Percentiles rank a stretch among this genome's conserved stretches.
Evolutionary conservation across 30 jellyfish, hydroid and myxozoan genomes (phyloP).

Genomic region (Turritopsis dohrnii): DNA sequence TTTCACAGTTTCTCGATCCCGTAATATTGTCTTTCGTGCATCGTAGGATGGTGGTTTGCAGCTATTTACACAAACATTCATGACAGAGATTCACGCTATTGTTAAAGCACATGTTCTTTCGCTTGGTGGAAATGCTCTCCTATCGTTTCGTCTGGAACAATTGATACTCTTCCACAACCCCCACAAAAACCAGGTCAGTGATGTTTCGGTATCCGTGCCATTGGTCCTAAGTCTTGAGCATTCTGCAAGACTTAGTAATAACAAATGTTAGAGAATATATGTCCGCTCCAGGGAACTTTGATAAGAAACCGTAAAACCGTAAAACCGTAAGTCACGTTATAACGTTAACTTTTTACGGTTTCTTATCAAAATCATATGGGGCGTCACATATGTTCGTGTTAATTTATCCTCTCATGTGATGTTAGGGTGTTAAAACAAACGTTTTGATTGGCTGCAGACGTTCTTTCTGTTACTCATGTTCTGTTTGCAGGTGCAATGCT

Average conservation of each 20-base stretch:
- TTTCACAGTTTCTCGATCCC: neutral
- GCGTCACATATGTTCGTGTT: too few species aligned
- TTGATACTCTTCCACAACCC: slow-evolving; percentile 67
- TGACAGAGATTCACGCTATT: slow-evolving; percentile 71
- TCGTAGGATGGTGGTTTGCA: slow-evolving; percentile 85
- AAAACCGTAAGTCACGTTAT: too few species aligned
- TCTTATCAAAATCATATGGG: too few species aligned
- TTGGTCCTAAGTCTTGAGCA: too few species aligned
- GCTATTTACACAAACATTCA: slow-evolving; percentile 74
- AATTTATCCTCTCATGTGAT: too few species aligned
- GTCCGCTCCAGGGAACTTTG: too few species aligned
- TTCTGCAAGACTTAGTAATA: too few species aligned
- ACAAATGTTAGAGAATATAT: too few species aligned
- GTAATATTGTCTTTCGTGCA: neutral
- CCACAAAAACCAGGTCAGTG: slow-evolving; percentile 85
- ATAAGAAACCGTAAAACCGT: too few species aligned
- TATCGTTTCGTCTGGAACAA: slow-evolving; percentile 61
- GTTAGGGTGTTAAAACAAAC: neutral
- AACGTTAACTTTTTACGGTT: too few species aligned
- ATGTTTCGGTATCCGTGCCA: too few species aligned
- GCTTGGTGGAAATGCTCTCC: slow-evolving; percentile 72
- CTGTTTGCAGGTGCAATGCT: slow-evolving; percentile 65
- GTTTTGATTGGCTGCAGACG: too few species aligned
- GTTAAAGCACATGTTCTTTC: slow-evolving; percentile 77
- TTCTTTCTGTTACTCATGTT: neutral